Base-by-base conservation (phyloP, 2,888 invertebrate species). In the Apodemia mormo region DNA sequence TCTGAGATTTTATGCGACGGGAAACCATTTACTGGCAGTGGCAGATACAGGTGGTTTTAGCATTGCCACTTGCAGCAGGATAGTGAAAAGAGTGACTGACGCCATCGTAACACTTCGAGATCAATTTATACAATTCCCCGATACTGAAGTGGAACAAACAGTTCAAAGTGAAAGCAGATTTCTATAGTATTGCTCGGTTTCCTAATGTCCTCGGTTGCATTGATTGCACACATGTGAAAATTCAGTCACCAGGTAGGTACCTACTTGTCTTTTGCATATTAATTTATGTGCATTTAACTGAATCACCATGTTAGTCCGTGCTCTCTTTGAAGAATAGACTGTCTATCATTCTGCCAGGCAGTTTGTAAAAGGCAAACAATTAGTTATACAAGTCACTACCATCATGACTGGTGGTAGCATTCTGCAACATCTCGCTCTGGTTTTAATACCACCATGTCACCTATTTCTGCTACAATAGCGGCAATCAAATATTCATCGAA, bases 201-300 rank as follows among this genome's bases (percentile, higher is more conserved):
- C 56, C 56, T 56, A 56, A 56, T 56, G 56, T 56, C 22, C 22
- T 56, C 22, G 56, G 56, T n/a, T 56, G 56, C 22, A 56, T 66
- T 58, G 37, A n/a, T n/a, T 68, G 49, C 14, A 66, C 54, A 56
- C 40, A 66, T 71, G 22, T 49, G 49, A 65, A 52, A 68, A 65
- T 65, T 37, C 30, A 69, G 40, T 69, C 65, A 29, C 65, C 69
- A 37, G 40, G 65, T 69, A 56, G 33, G 14, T 30, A 10, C 45
- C 56, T 40, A 58, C 56, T 2, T 43, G n/a, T 70, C 66, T 52
- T 52, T 52, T 10, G 1, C 2, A 4, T 52, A 52, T 52, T 4
- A 52, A 52, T 56, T 37, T 56, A n/a, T 33, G 7, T 67, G 12
- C 54, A 37, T 52, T 14, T 52, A 52, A 52, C n/a, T 52, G 10